Base-by-base conservation (phyloP, 1,140 invertebrate species). In the Drosophila sucinea region DNA sequence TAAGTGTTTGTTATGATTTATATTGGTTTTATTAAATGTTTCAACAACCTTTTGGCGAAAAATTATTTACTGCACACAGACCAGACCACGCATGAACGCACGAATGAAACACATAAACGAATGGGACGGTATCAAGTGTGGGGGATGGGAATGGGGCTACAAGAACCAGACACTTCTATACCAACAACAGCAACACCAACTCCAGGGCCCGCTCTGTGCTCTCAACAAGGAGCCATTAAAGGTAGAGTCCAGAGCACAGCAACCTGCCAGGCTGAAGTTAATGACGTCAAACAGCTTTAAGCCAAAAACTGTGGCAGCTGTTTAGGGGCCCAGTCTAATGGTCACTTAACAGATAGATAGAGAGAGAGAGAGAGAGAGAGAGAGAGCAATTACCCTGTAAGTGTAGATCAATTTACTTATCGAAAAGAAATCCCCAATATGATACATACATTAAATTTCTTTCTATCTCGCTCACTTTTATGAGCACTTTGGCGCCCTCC, bases 1-100 rank as follows among this genome's bases (percentile, higher is more conserved):
- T 86, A 86, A 86, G 83, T 86, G 83, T 86, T 86, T 86, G 83
- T 87, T 86, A 86, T 87, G 84, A 87, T 87, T 87, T 87, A 87
- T 87, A 87, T 87, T 83, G 84, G 84, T 87, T 90, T 87, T 87
- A 87, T 87, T 87, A 87, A 87, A 87, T 87, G 84, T 87, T 87
- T 87, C 84, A 89, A 87, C 84, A 87, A 87, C 80, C 84, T 87
- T 87, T 84, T 77, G 77, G 81, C 83, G 72, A 72, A 86, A 80
- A 90, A 86, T 86, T 87, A 90, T 90, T 87, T 89, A 89, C 84
- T 87, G 84, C 84, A 51, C 44, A 51, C 23, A 67, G 77, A 29
- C 69, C 56, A 4, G 17, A 35, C 60, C 81, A 71, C 77, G 78
- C 81, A 74, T 66, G 68, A 62, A 70, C 72, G 69, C 78, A 69